Evolutionary conservation across 2,888 invertebrate genomes (phyloP).

Genomic region (Iselma pallidipennis): DNA sequence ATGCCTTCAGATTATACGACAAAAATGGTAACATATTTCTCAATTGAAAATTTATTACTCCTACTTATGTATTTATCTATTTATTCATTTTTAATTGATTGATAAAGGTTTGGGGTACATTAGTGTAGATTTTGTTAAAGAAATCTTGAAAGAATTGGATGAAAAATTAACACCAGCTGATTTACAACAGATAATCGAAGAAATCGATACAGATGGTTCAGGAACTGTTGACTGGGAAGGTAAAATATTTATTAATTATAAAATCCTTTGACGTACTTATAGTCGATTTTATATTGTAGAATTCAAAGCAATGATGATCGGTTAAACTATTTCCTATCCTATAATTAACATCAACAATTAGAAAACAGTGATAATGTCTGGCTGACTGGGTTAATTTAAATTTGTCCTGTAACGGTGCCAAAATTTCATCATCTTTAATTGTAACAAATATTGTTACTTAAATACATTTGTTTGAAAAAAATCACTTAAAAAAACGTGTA

Average conservation of each 20-base stretch:
- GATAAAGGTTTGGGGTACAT: conserved; percentile 81
- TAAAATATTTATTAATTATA: conserved; percentile 49
- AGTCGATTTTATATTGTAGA: conserved; percentile 64
- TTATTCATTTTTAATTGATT: background rate
- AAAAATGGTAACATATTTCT: conserved; percentile 87
- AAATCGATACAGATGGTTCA: conserved; percentile 93
- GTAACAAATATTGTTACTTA: background rate
- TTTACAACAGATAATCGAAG: conserved; percentile 92
- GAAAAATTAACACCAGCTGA: conserved; percentile 87
- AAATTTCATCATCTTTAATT: conserved; percentile 16
- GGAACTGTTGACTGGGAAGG: conserved; percentile 98
- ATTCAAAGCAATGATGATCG: conserved; percentile 93
- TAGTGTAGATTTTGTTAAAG: conserved; percentile 81
- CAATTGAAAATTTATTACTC: too few relatives aligned
- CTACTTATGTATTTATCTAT: background rate
- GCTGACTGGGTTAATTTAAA: conserved; percentile 18
- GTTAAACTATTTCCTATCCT: conserved; percentile 54
- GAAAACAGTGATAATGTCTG: conserved; percentile 32
- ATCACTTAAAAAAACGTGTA: too few relatives aligned
- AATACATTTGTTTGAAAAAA: too few relatives aligned
- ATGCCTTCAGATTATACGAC: conserved; percentile 95
- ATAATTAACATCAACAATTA: conserved; percentile 29
- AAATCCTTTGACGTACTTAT: background rate
- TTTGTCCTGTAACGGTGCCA: conserved; percentile 27
- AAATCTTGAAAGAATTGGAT: conserved; percentile 90